phyloP scores from a whole-genome alignment of 2,888 invertebrate species.

The Xylota sylvarum region DNA sequence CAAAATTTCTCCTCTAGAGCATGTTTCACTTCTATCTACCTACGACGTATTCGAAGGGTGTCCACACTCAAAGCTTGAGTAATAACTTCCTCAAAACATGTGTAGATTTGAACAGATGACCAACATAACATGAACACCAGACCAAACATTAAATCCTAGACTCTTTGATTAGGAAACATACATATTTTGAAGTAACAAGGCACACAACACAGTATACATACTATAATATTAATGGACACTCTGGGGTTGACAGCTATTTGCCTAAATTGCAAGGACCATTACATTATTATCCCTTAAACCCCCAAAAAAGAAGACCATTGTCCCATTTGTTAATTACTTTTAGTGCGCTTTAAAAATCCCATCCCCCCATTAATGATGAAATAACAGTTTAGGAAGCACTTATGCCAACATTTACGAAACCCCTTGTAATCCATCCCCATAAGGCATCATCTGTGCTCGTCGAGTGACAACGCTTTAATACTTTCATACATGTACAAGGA shows the following conservation, averaged over 20 bases:
- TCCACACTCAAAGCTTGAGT: too few relatives aligned
- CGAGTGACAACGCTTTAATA: slow-evolving; percentile 34
- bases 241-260: neutral
- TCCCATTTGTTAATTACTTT: neutral
- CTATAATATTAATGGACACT: neutral
- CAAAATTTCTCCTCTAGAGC: too few relatives aligned
- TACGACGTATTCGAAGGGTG: too few relatives aligned
- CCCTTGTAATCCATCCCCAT: slow-evolving; percentile 48
- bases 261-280: neutral
- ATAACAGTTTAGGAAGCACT: slow-evolving; percentile 61
- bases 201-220: too few relatives aligned
- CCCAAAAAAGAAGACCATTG: neutral
- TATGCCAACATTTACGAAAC: slow-evolving; percentile 43
- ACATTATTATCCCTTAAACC: neutral
- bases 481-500: slow-evolving; percentile 24
- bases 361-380: slow-evolving; percentile 21
- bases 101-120: too few relatives aligned
- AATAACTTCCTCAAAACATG: too few relatives aligned
- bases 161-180: neutral
- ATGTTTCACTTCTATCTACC: too few relatives aligned
- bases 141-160: neutral
- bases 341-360: neutral
- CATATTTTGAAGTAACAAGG: neutral
- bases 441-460: slow-evolving; percentile 58
- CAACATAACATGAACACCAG: too few relatives aligned